A percentile compares a stretch with the other conserved stretches of the same genome.
Conservation (phyloP, 2,888 invertebrate species). For the Ochlodes sylvanus region DNA sequence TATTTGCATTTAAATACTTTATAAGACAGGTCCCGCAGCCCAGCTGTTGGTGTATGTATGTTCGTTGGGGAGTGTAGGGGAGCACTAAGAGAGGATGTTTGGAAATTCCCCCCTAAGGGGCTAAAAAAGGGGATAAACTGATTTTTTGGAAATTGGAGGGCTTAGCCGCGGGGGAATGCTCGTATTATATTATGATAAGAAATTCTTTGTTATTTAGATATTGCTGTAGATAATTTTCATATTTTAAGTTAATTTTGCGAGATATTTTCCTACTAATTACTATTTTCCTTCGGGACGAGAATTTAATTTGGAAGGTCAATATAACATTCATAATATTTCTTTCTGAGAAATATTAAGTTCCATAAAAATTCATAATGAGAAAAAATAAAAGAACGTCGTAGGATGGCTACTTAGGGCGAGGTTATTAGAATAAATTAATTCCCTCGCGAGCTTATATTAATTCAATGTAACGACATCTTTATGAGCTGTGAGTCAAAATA, state of each 20-base stretch:
- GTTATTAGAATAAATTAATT: slow-evolving; percentile 69
- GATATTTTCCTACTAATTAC: not conserved
- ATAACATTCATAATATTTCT: slow-evolving; percentile 22
- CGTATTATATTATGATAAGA: no score
- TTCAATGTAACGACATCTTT: slow-evolving; percentile 77
- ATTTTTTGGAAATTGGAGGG: no score
- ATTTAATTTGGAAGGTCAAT: slow-evolving; percentile 11
- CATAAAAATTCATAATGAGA: slow-evolving; percentile 36
- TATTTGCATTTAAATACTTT: no score
- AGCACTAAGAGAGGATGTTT: no score
- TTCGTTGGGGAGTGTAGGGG: no score
- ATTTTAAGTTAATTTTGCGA: not conserved
- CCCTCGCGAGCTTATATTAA: slow-evolving; percentile 67
- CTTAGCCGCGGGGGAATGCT: no score
- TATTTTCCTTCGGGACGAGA: slow-evolving; percentile 6
- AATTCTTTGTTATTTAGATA: not conserved
- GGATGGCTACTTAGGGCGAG: slow-evolving; percentile 49
- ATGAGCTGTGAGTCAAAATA: slow-evolving; percentile 78
- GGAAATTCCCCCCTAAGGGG: no score
- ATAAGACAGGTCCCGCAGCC: no score
- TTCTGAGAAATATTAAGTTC: slow-evolving; percentile 28
- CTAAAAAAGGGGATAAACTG: no score
- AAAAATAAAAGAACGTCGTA: slow-evolving; percentile 32
- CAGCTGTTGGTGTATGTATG: no score
- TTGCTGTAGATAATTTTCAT: not conserved